Evolutionary conservation across 2,888 invertebrate genomes (phyloP), one percentile per base, ranked within the genome.

Genomic region (Cheilosia grossa): DNA sequence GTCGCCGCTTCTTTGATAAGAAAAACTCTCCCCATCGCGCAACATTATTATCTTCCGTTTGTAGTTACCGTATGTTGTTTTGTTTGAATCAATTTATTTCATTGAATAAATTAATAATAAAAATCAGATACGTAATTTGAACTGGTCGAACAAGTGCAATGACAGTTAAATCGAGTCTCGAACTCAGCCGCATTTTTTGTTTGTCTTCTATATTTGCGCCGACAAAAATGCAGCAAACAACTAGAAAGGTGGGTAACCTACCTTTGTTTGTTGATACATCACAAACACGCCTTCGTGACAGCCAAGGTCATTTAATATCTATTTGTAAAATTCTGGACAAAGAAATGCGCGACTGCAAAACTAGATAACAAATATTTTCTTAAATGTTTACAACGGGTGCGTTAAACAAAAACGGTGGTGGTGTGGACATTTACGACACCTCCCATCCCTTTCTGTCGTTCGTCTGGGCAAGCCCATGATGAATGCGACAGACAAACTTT

Each of bases 121-220:
- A 27, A 40, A 30, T 4, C 4, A 5, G 2, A 3, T 17, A 10
- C 33, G 37, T 13, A 73, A 64, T 69, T 79, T 73, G 47, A 79
- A 67, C 56, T 79, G 56, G 73, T 74, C 66, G 64, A 70, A 27
- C 83, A 64, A 70, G 83, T 69, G 74, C 74, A 59, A 66, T 83
- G 83, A 80, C 83, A 83, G 83, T 83, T 83, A 56, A 83, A 66
- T 69, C 83, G 83, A 83, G 83, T 56, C 83, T 83, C 83, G 80
- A 75, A 70, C 2, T 13, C 2, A 33, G 37, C n/a, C 40, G 54
- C 78, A 56, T 42, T 67, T 13, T 51, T 27, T 51, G 15, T 13
- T 24, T 51, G 15, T 1, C n/a, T n/a, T n/a, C n/a, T n/a, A n/a
- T n/a, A n/a, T 13, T 24, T 24, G 24, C 13, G 13, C 27, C 27